Base-by-base conservation (phyloP, 2,797 vertebrate genomes). In the Rallus crepitans region DNA sequence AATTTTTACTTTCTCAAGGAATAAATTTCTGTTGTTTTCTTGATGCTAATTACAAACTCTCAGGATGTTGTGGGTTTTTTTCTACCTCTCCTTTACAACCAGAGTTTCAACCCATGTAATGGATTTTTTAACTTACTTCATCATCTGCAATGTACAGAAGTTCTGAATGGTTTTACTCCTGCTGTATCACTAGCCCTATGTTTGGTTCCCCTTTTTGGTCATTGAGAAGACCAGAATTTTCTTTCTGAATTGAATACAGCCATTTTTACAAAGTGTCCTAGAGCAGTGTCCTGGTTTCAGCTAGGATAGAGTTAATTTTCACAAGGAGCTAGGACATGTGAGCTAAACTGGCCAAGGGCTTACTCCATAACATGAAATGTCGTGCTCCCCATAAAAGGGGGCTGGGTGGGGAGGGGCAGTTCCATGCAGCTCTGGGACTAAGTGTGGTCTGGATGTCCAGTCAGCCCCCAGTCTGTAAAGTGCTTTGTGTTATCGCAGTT, bases 51-150 rank as follows among this genome's bases (percentile, higher is more conserved):
- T 76, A 35, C 24, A 73, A 37, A 18, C 11, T 59, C 30, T 42
- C 24, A 80, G 24, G 19, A n/a, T 57, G 4, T 23, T 80, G 8
- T 16, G 12, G 5, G 0, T 6, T 0, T 5, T 33, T 59, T 16
- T 5, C 12, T 25, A 6, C 13, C 3, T 71, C 4, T 37, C 10
- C 12, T 73, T 88, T 16, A 23, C 60, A 79, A 40, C 3, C 2
- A 28, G 10, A 7, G 1, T 72, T 92, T 90, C 28, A 53, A 11
- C 18, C 27, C 4, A 6, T 16, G 4, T n/a, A 10, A 12, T 61
- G 37, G 64, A 78, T 57, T 27, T 9, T 83, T 9, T 33, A 40
- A 78, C 25, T 88, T 77, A 78, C 25, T 88, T 77, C 14, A 60
- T 33, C 13, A 40, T 56, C 30, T 9, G 2, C 21, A 42, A 5